A percentile compares a stretch with the other conserved stretches of the same genome.
These are phyloP conservation scores for Volucella inflata DNA, from an alignment of 2,888 invertebrate species.

Conservation along the genomic window DNA sequence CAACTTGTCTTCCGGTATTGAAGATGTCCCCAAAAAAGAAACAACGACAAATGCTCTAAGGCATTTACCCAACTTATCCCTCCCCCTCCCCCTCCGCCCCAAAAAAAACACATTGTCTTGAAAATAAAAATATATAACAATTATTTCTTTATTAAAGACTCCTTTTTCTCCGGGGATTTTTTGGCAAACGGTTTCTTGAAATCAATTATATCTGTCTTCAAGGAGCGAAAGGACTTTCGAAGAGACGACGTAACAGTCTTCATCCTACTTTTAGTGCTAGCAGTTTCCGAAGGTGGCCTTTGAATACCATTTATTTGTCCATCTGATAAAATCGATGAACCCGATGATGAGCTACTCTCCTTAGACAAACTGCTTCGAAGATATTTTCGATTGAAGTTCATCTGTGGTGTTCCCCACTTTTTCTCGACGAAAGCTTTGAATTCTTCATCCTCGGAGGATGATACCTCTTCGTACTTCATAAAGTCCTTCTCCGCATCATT, in stretches of 20 bases:
- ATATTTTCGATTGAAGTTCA: slow-evolving; percentile 82
- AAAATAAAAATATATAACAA: slow-evolving; percentile 38
- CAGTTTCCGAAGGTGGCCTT: slow-evolving; percentile 26
- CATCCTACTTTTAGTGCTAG: slow-evolving; percentile 79
- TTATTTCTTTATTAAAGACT: slow-evolving; percentile 70
- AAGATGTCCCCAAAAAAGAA: too few species aligned
- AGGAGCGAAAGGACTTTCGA: slow-evolving; percentile 81
- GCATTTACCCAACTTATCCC: too few species aligned
- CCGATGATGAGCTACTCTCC: slow-evolving; percentile 76
- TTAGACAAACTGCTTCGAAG: slow-evolving; percentile 77
- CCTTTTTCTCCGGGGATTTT: slow-evolving; percentile 76
- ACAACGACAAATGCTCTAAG: too few species aligned
- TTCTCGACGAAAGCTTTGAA: slow-evolving; percentile 79
- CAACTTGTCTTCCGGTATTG: too few species aligned
- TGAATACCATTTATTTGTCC: slow-evolving; percentile 8
- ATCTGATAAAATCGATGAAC: slow-evolving; percentile 73
- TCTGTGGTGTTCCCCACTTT: slow-evolving; percentile 82
- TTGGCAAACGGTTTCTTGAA: slow-evolving; percentile 80
- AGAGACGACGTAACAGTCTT: slow-evolving; percentile 80
- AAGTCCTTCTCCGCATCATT: slow-evolving; percentile 14
- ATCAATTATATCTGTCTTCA: slow-evolving; percentile 80
- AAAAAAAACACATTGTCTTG: too few species aligned
- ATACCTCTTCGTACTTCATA: slow-evolving; percentile 25
- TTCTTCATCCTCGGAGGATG: slow-evolving; percentile 73
- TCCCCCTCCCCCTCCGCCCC: too few species aligned